A percentile compares a stretch with the other conserved stretches of the same genome.
phyloP scores from a whole-genome alignment of 2,113 vertebrate genomes.

The Lipotes vexillifer region DNA sequence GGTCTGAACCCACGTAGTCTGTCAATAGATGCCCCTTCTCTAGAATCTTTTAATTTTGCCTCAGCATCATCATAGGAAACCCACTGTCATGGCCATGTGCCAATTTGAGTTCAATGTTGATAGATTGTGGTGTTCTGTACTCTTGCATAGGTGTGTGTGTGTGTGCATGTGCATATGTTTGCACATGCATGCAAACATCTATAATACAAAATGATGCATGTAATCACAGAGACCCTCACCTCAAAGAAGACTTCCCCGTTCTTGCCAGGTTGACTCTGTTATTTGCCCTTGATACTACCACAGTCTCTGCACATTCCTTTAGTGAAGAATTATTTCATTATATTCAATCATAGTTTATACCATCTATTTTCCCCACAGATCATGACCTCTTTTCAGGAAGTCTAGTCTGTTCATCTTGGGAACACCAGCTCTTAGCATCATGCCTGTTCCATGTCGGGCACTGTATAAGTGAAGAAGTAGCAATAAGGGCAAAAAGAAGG shows the following conservation, averaged over 20 bases:
- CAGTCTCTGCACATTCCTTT: not conserved
- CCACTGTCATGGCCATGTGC: not conserved
- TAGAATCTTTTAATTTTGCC: not conserved
- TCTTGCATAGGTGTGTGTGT: not conserved
- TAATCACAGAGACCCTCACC: not conserved
- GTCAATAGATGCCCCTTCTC: not conserved
- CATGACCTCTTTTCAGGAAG: not conserved
- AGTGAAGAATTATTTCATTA: not conserved
- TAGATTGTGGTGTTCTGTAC: not conserved
- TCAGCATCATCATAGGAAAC: not conserved
- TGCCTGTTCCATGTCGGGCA: not conserved
- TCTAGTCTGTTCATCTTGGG: not conserved
- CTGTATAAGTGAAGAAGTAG: not conserved
- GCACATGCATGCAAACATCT: not conserved
- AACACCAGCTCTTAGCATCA: not conserved
- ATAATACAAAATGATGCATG: not conserved
- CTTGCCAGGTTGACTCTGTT: not conserved
- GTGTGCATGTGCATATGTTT: not conserved
- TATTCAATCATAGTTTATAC: not conserved
- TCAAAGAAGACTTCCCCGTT: not conserved
- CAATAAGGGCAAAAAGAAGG: not conserved
- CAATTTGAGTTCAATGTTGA: not conserved
- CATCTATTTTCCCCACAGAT: not conserved
- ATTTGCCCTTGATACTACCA: not conserved
- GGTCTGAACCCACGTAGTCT: not conserved